Conservation (phyloP, 2,113 vertebrate genomes). For the Tetrax tetrax region DNA sequence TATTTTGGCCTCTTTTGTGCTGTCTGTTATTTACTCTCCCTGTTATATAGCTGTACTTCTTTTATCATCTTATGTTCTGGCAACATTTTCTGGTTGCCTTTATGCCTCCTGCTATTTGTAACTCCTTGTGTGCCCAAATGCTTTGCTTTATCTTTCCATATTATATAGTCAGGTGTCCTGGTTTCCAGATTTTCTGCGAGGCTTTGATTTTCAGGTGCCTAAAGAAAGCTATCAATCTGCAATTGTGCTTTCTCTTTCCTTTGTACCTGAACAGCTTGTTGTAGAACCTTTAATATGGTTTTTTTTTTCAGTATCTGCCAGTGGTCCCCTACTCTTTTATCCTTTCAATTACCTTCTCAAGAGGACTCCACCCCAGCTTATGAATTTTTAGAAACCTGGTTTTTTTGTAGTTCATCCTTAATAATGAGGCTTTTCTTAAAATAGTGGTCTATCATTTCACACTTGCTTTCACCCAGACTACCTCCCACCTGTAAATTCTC, state of each 20-base stretch:
- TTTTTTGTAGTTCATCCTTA: background rate
- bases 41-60: background rate
- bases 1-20: background rate
- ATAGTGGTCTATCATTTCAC: background rate
- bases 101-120: background rate
- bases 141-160: background rate
- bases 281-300: background rate
- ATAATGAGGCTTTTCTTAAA: background rate
- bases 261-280: background rate
- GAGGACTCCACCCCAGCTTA: background rate
- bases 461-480: background rate
- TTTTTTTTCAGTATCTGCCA: background rate
- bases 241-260: background rate
- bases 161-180: background rate
- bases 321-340: background rate
- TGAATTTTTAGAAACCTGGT: background rate
- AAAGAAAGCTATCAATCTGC: background rate
- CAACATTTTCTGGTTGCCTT: background rate
- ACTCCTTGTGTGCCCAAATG: background rate
- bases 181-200: background rate
- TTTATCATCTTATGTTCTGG: background rate
- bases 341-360: constrained; percentile 14
- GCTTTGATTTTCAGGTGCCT: constrained; percentile 12
- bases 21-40: background rate
- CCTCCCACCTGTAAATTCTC: background rate